Evolutionary conservation across 2,797 vertebrate species (phyloP).

Genomic region (Phaenicophaeus curvirostris): DNA sequence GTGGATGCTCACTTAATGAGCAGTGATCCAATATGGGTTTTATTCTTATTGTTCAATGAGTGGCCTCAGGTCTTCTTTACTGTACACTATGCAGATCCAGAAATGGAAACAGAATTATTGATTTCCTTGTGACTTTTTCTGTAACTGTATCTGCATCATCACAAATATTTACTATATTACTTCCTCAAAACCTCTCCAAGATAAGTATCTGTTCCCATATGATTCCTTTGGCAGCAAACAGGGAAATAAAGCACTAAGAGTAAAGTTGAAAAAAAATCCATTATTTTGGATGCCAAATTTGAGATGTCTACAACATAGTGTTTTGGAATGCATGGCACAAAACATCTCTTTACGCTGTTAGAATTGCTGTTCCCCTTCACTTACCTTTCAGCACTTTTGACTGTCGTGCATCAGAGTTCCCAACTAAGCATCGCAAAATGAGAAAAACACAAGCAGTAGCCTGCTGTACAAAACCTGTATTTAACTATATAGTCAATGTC

Average conservation of each 20-base stretch:
- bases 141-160: not conserved
- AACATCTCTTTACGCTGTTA: not conserved
- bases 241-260: not conserved
- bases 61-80: not conserved
- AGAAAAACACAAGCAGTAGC: not conserved
- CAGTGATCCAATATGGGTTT: not conserved
- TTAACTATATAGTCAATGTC: not conserved
- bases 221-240: not conserved
- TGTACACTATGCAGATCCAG: not conserved
- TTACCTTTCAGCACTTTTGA: not conserved
- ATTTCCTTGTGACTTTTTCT: not conserved
- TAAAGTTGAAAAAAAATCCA: not conserved
- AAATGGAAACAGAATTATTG: not conserved
- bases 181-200: not conserved
- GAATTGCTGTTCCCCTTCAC: not conserved
- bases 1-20: not conserved
- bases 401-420: not conserved
- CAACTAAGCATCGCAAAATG: not conserved
- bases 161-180: not conserved
- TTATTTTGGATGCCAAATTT: not conserved
- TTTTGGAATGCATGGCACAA: not conserved
- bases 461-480: not conserved
- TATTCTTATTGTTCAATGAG: not conserved
- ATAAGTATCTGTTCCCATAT: not conserved
- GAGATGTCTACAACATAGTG: not conserved